A percentile compares a stretch with the other conserved stretches of the same genome.
Evolutionary conservation across 2,797 vertebrate genomes (phyloP).

Genomic region (Oreochromis grahami): DNA sequence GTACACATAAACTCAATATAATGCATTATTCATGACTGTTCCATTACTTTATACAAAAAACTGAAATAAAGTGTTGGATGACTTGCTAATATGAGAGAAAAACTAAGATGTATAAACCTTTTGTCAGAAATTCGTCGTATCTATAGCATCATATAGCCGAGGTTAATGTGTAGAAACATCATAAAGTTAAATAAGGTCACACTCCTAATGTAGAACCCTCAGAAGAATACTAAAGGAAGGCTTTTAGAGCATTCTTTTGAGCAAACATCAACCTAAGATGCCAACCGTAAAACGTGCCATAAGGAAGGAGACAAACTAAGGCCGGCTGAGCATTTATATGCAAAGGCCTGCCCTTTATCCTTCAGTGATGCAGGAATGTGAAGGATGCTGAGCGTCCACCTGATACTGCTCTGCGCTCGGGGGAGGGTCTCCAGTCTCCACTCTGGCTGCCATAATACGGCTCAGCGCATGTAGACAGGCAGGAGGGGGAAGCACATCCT

Average conservation of each 20-base stretch:
- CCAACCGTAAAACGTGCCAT: neutral
- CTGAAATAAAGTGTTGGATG: neutral
- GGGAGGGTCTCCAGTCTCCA: conserved; percentile 63
- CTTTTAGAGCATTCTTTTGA: neutral
- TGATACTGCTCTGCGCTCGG: conserved; percentile 57
- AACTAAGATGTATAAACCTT: neutral
- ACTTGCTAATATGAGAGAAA: neutral
- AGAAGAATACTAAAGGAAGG: neutral
- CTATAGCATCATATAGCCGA: neutral
- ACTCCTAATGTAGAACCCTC: neutral
- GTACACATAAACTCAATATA: neutral
- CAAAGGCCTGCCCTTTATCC: conserved; percentile 27
- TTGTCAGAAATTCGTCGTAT: neutral
- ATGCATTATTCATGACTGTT: neutral
- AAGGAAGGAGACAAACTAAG: neutral
- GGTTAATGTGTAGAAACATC: neutral
- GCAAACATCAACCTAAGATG: conserved; percentile 37
- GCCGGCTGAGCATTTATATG: neutral
- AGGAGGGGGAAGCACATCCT: conserved; percentile 40
- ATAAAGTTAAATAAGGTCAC: conserved; percentile 15
- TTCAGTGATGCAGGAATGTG: conserved; percentile 60
- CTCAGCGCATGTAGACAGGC: conserved; percentile 14
- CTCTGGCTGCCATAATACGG: conserved; percentile 54
- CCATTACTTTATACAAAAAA: neutral
- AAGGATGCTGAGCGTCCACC: conserved; percentile 66